These are phyloP conservation scores for Urophycis tenuis DNA, from an alignment of 2,797 vertebrate species.

Conservation along the genomic window DNA sequence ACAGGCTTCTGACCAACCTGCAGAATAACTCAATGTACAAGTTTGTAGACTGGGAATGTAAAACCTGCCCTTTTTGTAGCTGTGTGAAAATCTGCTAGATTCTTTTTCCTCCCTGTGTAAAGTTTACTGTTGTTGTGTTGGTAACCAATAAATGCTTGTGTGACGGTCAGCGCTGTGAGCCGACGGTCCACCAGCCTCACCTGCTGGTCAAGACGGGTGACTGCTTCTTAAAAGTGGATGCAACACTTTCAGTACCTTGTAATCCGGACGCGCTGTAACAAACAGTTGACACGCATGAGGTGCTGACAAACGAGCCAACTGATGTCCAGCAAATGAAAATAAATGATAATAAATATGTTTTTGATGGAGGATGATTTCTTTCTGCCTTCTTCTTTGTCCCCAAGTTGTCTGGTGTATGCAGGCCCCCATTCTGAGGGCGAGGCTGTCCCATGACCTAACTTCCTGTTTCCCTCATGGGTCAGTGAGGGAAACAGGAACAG, in stretches of 20 bases:
- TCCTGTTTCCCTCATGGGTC: too few relatives aligned
- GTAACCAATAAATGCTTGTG: too few relatives aligned
- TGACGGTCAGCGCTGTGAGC: too few relatives aligned
- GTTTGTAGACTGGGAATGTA: neutral
- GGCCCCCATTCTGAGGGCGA: too few relatives aligned
- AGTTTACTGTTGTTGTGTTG: too few relatives aligned
- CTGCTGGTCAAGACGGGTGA: slow-evolving; percentile 29
- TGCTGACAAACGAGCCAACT: slow-evolving; percentile 17
- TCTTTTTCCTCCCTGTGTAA: neutral
- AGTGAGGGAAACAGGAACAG: too few relatives aligned
- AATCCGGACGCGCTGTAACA: slow-evolving; percentile 7
- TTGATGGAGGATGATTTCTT: slow-evolving; percentile 7
- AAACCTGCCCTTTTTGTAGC: neutral
- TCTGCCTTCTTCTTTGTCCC: neutral
- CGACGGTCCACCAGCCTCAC: slow-evolving; percentile 40
- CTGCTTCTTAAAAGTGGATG: slow-evolving; percentile 18
- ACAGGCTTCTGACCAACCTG: neutral
- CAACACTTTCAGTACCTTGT: neutral
- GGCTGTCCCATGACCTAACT: too few relatives aligned
- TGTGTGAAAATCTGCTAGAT: neutral
- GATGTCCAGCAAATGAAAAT: slow-evolving; percentile 36
- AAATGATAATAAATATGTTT: too few relatives aligned
- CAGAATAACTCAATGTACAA: neutral
- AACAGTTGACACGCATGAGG: slow-evolving; percentile 2
- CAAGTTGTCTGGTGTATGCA: too few relatives aligned